These are phyloP conservation scores for Cynopterus brachyotis DNA, from an alignment of 2,113 vertebrate genomes.

Conservation along the genomic window DNA sequence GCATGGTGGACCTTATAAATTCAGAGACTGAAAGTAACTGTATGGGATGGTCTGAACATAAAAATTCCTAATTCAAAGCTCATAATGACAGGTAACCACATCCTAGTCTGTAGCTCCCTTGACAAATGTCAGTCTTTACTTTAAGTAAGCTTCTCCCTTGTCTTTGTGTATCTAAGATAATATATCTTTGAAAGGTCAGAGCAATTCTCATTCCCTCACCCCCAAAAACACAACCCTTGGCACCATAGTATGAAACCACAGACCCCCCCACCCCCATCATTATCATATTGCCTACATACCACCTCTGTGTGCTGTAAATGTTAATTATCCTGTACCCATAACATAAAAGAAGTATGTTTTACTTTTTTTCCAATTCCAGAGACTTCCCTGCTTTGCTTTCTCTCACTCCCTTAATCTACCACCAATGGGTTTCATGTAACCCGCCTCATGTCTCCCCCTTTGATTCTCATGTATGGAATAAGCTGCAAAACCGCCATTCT, in stretches of 20 bases:
- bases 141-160: background rate
- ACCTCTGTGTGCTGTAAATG: background rate
- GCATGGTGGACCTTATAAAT: background rate
- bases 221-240: background rate
- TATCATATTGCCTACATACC: no score
- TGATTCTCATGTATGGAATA: background rate
- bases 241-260: background rate
- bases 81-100: background rate
- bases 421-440: background rate
- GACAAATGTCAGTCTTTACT: background rate
- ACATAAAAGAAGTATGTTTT: background rate
- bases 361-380: background rate
- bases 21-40: background rate
- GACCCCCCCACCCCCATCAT: background rate
- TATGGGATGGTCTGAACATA: background rate
- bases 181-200: background rate
- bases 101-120: background rate
- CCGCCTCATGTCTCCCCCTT: background rate
- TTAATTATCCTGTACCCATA: background rate
- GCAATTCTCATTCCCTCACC: background rate
- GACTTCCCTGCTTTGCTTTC: background rate
- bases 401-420: background rate
- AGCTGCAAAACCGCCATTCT: background rate
- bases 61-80: background rate
- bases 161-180: background rate